Evolutionary conservation across 92 coral and sea anemone species (phyloP).

Genomic region (Parazoanthus atlanticus): DNA sequence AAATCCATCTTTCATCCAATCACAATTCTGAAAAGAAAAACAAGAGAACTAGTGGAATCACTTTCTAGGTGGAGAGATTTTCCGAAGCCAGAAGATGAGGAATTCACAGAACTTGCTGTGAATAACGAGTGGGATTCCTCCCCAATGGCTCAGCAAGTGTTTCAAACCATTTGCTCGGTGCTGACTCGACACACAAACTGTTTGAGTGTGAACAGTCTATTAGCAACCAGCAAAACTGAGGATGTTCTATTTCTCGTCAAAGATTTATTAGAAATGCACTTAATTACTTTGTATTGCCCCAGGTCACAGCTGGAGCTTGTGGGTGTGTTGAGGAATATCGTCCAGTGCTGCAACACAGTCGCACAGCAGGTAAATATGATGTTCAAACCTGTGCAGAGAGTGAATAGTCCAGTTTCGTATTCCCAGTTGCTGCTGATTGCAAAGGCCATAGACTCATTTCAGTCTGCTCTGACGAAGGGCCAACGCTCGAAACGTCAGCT

Average conservation of each 20-base stretch:
- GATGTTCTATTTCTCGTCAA: conserved; percentile 22
- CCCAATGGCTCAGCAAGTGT: conserved; percentile 26
- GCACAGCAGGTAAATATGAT: conserved; percentile 69
- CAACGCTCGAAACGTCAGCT: no score
- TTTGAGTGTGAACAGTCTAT: background rate
- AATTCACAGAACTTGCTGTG: conserved; percentile 53
- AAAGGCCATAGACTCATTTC: no score
- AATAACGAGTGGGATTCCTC: background rate
- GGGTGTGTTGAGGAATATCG: conserved; percentile 62
- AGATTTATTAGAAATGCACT: conserved; percentile 27
- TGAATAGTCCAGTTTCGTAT: background rate
- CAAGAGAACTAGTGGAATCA: conserved; percentile 35
- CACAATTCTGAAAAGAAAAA: conserved; percentile 55
- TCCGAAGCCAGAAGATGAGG: conserved; percentile 63
- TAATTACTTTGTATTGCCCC: conserved; percentile 72
- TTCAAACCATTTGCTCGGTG: background rate
- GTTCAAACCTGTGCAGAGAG: background rate
- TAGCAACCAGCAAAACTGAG: background rate
- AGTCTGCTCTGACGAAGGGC: no score
- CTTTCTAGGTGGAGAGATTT: conserved; percentile 59
- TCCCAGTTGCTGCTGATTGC: background rate
- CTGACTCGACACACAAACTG: background rate
- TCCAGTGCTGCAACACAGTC: conserved; percentile 56
- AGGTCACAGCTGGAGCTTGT: conserved; percentile 73
- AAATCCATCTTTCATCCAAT: conserved; percentile 80